Conservation (phyloP, 2,888 invertebrate species). For the Drosophila gaucha region DNA sequence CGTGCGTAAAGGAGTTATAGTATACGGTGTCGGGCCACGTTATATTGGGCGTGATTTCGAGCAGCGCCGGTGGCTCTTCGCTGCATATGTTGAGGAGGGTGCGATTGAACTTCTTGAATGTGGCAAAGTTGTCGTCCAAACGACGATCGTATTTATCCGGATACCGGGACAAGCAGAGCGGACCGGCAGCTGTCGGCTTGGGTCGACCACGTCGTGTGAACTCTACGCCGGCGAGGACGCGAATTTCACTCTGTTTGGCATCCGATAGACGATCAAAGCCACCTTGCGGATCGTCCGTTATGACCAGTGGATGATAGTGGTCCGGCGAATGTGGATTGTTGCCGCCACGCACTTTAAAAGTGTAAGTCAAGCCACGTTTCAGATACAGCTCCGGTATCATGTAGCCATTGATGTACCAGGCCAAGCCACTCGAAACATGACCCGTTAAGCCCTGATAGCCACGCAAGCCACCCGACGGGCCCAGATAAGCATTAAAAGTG, state of each 20-base stretch:
- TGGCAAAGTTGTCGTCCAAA: slow-evolving; percentile 90
- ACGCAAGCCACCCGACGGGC: slow-evolving; percentile 92
- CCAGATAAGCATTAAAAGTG: slow-evolving; percentile 92
- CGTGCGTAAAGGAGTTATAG: slow-evolving; percentile 96
- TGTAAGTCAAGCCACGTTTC: slow-evolving; percentile 93
- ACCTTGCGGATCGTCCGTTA: slow-evolving; percentile 93
- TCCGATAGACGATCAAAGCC: slow-evolving; percentile 91
- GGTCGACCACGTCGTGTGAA: slow-evolving; percentile 93
- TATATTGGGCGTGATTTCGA: slow-evolving; percentile 93
- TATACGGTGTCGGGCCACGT: slow-evolving; percentile 97
- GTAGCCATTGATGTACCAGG: slow-evolving; percentile 97
- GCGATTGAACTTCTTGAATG: slow-evolving; percentile 94
- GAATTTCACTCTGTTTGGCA: slow-evolving; percentile 89
- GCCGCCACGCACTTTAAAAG: slow-evolving; percentile 92
- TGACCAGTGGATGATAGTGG: slow-evolving; percentile 95
- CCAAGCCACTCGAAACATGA: slow-evolving; percentile 89
- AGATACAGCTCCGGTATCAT: slow-evolving; percentile 95
- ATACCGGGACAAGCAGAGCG: slow-evolving; percentile 90
- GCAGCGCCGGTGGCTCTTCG: slow-evolving; percentile 89
- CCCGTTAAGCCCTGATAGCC: slow-evolving; percentile 91
- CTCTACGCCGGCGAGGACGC: slow-evolving; percentile 92
- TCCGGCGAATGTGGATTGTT: slow-evolving; percentile 94
- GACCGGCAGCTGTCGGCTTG: slow-evolving; percentile 92
- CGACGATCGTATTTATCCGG: slow-evolving; percentile 89
- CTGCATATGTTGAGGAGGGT: slow-evolving; percentile 90